Percentiles rank a stretch among this genome's conserved stretches.
Evolutionary conservation across 2,113 vertebrate species (phyloP).

Genomic region (Ctenomys sociabilis): DNA sequence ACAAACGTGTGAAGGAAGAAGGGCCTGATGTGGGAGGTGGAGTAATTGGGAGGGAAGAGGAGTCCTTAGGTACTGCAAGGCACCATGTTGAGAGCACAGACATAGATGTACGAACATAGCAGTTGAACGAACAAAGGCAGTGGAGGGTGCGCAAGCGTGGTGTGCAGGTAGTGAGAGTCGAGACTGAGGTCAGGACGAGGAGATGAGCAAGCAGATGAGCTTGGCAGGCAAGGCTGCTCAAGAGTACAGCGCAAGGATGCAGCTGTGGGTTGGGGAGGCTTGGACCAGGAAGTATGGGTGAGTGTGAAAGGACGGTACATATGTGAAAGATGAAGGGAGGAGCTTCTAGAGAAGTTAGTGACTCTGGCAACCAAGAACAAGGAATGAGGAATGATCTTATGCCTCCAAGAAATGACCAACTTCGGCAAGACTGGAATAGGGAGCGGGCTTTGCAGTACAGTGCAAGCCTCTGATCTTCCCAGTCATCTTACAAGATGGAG

Average conservation of each 20-base stretch:
- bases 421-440: slow-evolving; percentile 5
- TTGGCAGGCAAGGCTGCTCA: background rate
- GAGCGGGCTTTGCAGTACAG: slow-evolving; percentile 28
- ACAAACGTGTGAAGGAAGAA: background rate
- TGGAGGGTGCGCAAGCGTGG: background rate
- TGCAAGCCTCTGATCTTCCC: slow-evolving; percentile 22
- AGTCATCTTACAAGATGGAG: background rate
- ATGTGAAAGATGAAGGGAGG: background rate
- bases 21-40: background rate
- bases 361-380: background rate
- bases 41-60: background rate
- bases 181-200: background rate
- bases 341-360: background rate
- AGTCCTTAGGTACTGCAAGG: background rate
- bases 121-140: background rate
- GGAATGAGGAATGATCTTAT: background rate
- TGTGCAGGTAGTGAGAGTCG: too few relatives aligned
- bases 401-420: slow-evolving; percentile 26
- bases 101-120: background rate
- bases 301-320: background rate
- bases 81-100: background rate
- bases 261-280: background rate
- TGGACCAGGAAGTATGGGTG: background rate
- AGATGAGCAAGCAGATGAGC: background rate
- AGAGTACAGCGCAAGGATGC: background rate